phyloP scores from a whole-genome alignment of 2,113 vertebrate genomes.

The Pelvicachromis taeniatus region DNA sequence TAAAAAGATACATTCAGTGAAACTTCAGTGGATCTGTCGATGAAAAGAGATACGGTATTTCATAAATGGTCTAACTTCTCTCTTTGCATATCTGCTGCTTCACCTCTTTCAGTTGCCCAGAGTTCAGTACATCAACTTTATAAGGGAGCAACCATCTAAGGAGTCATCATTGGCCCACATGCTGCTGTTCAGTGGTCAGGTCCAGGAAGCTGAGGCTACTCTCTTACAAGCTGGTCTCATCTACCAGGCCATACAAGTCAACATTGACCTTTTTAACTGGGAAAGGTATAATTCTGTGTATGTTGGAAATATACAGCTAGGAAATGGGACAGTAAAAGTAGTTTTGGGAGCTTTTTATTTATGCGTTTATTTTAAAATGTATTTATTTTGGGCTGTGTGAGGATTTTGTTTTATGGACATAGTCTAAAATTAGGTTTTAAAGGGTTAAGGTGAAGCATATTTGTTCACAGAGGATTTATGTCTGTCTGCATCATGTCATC shows the following conservation, averaged over 20 bases:
- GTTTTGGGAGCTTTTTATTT: background rate
- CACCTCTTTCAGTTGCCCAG: constrained; percentile 80
- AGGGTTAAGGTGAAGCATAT: background rate
- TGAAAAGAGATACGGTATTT: background rate
- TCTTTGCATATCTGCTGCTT: background rate
- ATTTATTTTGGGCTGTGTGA: background rate
- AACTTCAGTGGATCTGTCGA: background rate
- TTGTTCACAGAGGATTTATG: background rate
- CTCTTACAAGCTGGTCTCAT: constrained; percentile 87
- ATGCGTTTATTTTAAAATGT: background rate
- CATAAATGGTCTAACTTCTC: background rate
- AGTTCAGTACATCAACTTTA: constrained; percentile 89
- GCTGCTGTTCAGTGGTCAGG: constrained; percentile 87
- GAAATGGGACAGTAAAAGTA: background rate
- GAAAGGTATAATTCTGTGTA: constrained; percentile 79
- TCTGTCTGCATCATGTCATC: constrained; percentile 1
- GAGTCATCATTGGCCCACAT: constrained; percentile 89
- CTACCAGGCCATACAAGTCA: constrained; percentile 91
- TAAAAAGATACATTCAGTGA: background rate
- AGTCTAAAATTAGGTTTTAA: background rate
- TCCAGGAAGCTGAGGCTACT: constrained; percentile 85
- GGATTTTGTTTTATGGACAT: background rate
- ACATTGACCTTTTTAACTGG: constrained; percentile 93
- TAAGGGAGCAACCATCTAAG: constrained; percentile 89
- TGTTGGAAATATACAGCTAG: background rate